phyloP scores from a whole-genome alignment of 2,113 vertebrate species.

The Oryctolagus cuniculus region DNA sequence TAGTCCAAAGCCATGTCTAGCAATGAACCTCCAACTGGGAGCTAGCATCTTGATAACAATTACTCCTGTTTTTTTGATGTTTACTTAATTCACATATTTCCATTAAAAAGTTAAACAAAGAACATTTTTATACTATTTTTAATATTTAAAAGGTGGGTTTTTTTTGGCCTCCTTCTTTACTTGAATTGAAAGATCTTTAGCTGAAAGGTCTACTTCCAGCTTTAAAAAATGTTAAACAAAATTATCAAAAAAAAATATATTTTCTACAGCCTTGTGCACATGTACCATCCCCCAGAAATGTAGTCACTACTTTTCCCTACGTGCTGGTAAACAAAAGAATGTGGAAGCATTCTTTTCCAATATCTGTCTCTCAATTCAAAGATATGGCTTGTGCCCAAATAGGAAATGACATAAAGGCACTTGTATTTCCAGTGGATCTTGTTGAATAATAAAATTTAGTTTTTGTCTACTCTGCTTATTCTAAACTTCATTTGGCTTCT shows the following conservation, averaged over 20 bases:
- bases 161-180: background rate
- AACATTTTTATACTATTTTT: constrained; percentile 36
- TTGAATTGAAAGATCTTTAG: background rate
- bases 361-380: background rate
- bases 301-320: rapidly evolving
- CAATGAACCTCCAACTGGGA: background rate
- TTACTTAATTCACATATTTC: background rate
- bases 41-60: background rate
- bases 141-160: constrained; percentile 51
- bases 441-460: background rate
- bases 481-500: background rate
- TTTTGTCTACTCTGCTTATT: background rate
- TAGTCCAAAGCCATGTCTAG: background rate
- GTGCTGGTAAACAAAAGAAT: background rate
- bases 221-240: background rate
- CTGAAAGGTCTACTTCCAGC: constrained; percentile 50
- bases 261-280: background rate
- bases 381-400: background rate
- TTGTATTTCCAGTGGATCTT: background rate
- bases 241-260: background rate
- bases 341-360: background rate
- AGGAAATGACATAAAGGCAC: background rate
- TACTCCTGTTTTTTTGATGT: background rate
- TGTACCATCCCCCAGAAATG: background rate
- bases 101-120: constrained; percentile 36